These are phyloP conservation scores for Allolobophora icterica DNA, from an alignment of 2,888 invertebrate species.

Conservation along the genomic window DNA sequence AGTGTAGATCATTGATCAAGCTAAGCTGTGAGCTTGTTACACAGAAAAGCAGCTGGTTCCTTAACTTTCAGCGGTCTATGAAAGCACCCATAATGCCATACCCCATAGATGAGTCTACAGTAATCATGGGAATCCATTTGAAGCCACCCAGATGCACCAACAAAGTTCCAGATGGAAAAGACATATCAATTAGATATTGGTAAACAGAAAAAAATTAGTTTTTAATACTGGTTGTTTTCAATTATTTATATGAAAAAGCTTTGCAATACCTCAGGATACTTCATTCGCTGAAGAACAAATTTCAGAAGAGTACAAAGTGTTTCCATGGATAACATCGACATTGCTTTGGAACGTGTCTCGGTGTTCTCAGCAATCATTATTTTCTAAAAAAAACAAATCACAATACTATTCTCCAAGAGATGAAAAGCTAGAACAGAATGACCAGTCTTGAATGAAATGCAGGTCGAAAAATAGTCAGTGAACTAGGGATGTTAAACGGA, in stretches of 20 bases:
- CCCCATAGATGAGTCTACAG: too few relatives aligned
- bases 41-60: too few relatives aligned
- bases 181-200: not conserved
- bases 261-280: slow-evolving; percentile 77
- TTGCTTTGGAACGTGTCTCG: slow-evolving; percentile 70
- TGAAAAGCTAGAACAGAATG: not conserved
- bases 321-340: slow-evolving; percentile 77
- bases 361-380: slow-evolving; percentile 62
- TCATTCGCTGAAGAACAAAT: slow-evolving; percentile 82
- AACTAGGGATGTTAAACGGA: too few relatives aligned
- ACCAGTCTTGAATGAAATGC: not conserved
- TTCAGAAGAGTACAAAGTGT: slow-evolving; percentile 80
- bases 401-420: slow-evolving; percentile 27
- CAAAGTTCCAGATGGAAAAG: not conserved
- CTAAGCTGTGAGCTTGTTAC: too few relatives aligned
- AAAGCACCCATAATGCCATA: too few relatives aligned
- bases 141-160: not conserved
- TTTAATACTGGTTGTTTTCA: too few relatives aligned
- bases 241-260: not conserved
- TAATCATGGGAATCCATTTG: too few relatives aligned
- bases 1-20: too few relatives aligned
- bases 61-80: too few relatives aligned
- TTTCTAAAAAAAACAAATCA: slow-evolving; percentile 53
- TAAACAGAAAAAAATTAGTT: not conserved
- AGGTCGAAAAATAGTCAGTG: not conserved